phyloP scores from a whole-genome alignment of 2,888 invertebrate genomes.

The Lasioglossum lativentre region DNA sequence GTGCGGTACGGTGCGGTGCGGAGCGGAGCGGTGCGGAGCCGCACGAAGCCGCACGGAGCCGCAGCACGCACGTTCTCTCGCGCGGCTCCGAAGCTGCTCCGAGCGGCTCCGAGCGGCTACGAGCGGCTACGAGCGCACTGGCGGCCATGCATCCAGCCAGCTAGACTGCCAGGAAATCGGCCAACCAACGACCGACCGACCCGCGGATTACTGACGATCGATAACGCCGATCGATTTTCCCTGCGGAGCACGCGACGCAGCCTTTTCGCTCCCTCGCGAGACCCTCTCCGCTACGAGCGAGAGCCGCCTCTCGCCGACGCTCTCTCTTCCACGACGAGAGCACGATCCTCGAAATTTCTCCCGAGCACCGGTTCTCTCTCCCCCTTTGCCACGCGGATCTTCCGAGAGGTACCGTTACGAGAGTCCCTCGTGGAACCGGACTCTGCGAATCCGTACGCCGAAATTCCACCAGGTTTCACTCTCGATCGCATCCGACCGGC shows the following conservation, averaged over 20 bases:
- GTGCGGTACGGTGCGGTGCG: neutral
- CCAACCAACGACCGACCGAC: slow-evolving; percentile 44
- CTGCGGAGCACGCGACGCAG: slow-evolving; percentile 12
- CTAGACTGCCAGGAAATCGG: slow-evolving; percentile 53
- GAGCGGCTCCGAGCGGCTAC: neutral
- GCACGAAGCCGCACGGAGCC: slow-evolving; percentile 4
- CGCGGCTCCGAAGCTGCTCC: neutral
- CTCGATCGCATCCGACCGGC: neutral
- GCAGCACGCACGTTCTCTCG: slow-evolving; percentile 38
- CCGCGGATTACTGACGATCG: slow-evolving; percentile 58
- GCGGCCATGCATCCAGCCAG: slow-evolving; percentile 49
- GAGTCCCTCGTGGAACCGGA: slow-evolving; percentile 1
- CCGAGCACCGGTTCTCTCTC: neutral
- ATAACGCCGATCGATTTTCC: slow-evolving; percentile 62
- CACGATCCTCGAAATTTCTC: slow-evolving; percentile 15
- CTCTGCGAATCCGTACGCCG: neutral
- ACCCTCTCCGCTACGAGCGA: neutral
- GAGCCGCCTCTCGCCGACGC: neutral
- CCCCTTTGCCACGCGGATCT: neutral
- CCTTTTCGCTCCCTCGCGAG: neutral
- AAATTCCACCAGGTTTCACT: slow-evolving; percentile 9
- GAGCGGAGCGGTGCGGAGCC: neutral
- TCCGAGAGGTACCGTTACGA: slow-evolving; percentile 3
- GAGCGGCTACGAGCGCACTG: neutral
- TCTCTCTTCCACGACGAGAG: neutral